Percentiles rank a stretch among this genome's conserved stretches.
Conservation (phyloP, 2,888 invertebrate species). For the Lacanobia wlatinum region DNA sequence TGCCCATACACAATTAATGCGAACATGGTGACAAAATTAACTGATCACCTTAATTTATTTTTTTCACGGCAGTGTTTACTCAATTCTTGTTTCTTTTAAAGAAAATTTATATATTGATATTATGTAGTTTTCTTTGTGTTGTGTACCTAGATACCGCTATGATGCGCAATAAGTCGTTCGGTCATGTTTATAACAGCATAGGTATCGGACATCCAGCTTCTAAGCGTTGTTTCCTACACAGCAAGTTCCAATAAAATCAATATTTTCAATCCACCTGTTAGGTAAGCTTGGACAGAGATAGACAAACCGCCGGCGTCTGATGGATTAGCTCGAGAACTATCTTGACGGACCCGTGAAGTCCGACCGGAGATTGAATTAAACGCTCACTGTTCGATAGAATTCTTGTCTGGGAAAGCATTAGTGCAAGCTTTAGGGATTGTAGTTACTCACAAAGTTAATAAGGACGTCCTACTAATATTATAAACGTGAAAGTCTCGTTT, state of each 20-base stretch:
- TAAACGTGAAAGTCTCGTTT: background rate
- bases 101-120: too few species aligned
- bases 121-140: too few species aligned
- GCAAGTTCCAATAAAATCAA: constrained; percentile 11
- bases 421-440: constrained; percentile 1
- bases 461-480: background rate
- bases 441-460: background rate
- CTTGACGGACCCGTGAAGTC: constrained; percentile 77
- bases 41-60: too few species aligned
- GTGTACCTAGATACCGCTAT: too few species aligned
- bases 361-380: constrained; percentile 76
- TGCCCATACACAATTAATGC: too few species aligned
- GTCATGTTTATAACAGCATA: too few species aligned
- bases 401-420: constrained; percentile 21
- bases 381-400: constrained; percentile 39
- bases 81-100: too few species aligned
- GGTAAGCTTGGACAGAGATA: constrained; percentile 2
- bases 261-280: constrained; percentile 12
- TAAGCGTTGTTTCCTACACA: background rate
- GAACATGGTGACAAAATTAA: too few species aligned
- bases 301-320: constrained; percentile 67
- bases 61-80: too few species aligned
- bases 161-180: too few species aligned
- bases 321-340: constrained; percentile 76
- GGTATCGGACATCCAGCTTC: background rate